Percentiles rank a stretch among this genome's conserved stretches.
Evolutionary conservation across 2,113 vertebrate species (phyloP).

Genomic region (Pedionomus torquatus): DNA sequence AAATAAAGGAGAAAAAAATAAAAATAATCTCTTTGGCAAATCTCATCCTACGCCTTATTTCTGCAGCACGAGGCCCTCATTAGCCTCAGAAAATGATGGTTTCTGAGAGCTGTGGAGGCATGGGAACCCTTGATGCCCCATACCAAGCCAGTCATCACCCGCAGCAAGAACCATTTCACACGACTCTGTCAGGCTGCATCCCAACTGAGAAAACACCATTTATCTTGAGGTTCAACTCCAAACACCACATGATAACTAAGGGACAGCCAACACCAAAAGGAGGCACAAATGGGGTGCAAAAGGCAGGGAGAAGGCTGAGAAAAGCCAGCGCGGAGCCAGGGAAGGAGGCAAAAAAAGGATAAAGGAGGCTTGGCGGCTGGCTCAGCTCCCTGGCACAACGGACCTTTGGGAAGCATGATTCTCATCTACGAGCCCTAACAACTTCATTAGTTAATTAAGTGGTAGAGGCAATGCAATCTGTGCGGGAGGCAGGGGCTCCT

Average conservation of each 20-base stretch:
- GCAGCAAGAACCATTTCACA: constrained; percentile 47
- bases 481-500: neutral
- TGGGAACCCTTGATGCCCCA: constrained; percentile 14
- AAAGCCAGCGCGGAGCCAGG: fast-evolving
- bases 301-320: neutral
- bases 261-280: neutral
- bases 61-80: neutral
- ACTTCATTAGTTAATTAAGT: neutral
- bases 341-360: neutral
- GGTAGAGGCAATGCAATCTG: neutral
- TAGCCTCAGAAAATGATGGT: neutral
- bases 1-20: no score
- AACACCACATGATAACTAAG: neutral
- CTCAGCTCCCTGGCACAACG: neutral
- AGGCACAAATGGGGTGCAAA: neutral
- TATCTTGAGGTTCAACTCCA: neutral
- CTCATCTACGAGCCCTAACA: neutral
- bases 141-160: neutral
- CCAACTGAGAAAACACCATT: neutral
- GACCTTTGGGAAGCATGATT: neutral
- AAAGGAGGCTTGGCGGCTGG: fast-evolving
- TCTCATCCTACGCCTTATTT: neutral
- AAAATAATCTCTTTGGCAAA: neutral
- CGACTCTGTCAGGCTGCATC: neutral
- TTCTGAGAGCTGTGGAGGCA: neutral